Evolutionary conservation across 2,888 invertebrate genomes (phyloP), one percentile per base, ranked within the genome.

Genomic region (Oxytorus armatus): DNA sequence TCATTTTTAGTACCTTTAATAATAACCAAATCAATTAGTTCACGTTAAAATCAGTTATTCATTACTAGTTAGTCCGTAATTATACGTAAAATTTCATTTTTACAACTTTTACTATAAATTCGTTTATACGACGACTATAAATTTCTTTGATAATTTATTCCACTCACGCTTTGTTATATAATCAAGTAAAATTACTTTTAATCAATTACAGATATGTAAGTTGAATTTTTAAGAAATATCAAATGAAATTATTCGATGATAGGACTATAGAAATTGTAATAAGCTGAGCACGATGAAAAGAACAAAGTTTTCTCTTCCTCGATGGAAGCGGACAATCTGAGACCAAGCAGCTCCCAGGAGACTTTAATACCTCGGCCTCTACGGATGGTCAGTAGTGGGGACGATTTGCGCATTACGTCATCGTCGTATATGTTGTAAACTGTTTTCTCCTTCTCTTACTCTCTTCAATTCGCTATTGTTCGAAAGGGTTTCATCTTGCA

Each of bases 311-410:
- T 83, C 81, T 89, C 89, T 80, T 66, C 77, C 77, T 85, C 81
- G 86, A 84, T 85, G 84, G 86, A 85, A 83, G 77, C 84, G 79
- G 81, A 90, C 87, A 89, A 88, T 80, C 82, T 78, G 84, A 74
- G 51, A 14, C 78, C 79, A 82, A 18, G 53, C 82, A 66, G 80
- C 81, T 82, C 79, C 72, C 14, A 79, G 81, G 77, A 77, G 86
- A 87, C 88, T 89, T 87, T 86, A 86, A 86, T 86, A 86, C 86
- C 66, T 87, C 86, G 83, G 82, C 70, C 79, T 75, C 83, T n/a
- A 82, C 83, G 68, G 42, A 18, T 61, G 36, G 49, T 16, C 21
- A n/a, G 83, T 85, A 76, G 89, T 86, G 88, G 88, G 89, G 85
- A 55, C 57, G 33, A 68, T 66, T 59, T 66, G 69, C 72, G 42